These are phyloP conservation scores for Dolichomitus sp. DNA, from an alignment of 2,888 invertebrate genomes.

Conservation along the genomic window DNA sequence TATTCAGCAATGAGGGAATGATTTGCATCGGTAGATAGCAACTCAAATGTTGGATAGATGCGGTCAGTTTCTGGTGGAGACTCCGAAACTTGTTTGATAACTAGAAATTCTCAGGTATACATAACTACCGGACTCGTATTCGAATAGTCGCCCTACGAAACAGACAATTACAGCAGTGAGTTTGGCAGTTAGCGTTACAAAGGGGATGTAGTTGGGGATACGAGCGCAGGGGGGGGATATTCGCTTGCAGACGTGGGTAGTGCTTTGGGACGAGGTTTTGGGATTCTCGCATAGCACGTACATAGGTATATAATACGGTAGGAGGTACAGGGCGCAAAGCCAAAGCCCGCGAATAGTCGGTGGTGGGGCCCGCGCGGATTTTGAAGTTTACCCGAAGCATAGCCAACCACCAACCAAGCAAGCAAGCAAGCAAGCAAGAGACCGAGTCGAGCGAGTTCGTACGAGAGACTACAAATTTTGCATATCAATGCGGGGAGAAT, in stretches of 20 bases:
- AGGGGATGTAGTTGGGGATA: constrained; percentile 7
- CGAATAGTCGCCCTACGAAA: constrained; percentile 26
- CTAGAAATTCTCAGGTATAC: constrained; percentile 25
- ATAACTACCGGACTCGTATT: constrained; percentile 36
- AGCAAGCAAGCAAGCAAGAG: constrained; percentile 21
- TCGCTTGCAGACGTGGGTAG: constrained; percentile 34
- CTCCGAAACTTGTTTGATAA: constrained; percentile 22
- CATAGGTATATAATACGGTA: constrained; percentile 25
- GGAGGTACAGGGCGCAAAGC: constrained; percentile 46
- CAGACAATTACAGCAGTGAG: constrained; percentile 57
- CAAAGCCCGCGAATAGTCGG: constrained; percentile 58
- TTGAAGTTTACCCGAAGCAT: constrained; percentile 75
- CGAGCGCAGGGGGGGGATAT: constrained; percentile 29
- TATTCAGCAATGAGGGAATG: background rate
- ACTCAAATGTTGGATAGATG: background rate
- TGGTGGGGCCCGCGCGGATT: constrained; percentile 71
- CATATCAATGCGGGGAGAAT: constrained; percentile 78
- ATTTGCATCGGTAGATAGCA: background rate
- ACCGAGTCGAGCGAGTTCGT: constrained; percentile 28
- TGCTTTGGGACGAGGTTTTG: constrained; percentile 16
- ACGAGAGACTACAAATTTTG: constrained; percentile 79
- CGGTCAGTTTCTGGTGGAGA: constrained; percentile 4
- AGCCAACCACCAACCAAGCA: constrained; percentile 36
- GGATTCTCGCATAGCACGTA: constrained; percentile 29
- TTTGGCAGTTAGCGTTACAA: constrained; percentile 52